Evolutionary conservation across 2,113 vertebrate species (phyloP), one percentile per base, ranked within the genome.

Genomic region (Hydrolagus affinis): DNA sequence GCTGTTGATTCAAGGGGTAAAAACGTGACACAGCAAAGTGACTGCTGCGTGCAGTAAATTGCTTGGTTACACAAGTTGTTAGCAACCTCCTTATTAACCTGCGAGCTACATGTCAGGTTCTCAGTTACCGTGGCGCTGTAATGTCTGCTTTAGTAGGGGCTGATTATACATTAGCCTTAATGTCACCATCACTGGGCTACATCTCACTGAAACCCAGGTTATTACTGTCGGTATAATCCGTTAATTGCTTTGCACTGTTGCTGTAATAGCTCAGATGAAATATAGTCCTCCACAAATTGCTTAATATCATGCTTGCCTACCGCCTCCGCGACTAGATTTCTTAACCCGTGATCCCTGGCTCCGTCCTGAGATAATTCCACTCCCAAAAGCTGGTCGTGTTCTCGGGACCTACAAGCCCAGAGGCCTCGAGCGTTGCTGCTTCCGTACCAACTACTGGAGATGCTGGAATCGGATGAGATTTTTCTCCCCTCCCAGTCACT

Each of bases 361-460:
- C 44, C 6, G 44, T 44, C 44, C 44, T 44, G 44, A 44, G 1
- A 85, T 86, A 86, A 85, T 86, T 86, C n/a, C 62, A 87, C 64
- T 28, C 70, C 68, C 62, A 57, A 66, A 44, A 70, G 57, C 64
- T 70, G 70, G 70, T 64, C 76, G 28, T 69, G 56, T 19, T 68
- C 70, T 71, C 59, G 28, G 60, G 68, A 72, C 70, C 85, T 76
- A 28, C 80, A 1, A 60, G 44, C 68, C 8, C 44, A 10, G 44
- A 17, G 14, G 25, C 57, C 25, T 85, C 59, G 30, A 64, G 9
- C 68, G 15, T 62, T 44, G 44, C 44, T 3, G 44, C 44, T 44
- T 44, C 44, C 6, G 44, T 44, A 44, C 44, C 44, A 44, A 44
- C 44, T 6, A 17, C 17, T 70, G n/a, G n/a, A 70, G 17, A 19